phyloP scores from a whole-genome alignment of 2,888 invertebrate genomes.

The Phalangium opilio region DNA sequence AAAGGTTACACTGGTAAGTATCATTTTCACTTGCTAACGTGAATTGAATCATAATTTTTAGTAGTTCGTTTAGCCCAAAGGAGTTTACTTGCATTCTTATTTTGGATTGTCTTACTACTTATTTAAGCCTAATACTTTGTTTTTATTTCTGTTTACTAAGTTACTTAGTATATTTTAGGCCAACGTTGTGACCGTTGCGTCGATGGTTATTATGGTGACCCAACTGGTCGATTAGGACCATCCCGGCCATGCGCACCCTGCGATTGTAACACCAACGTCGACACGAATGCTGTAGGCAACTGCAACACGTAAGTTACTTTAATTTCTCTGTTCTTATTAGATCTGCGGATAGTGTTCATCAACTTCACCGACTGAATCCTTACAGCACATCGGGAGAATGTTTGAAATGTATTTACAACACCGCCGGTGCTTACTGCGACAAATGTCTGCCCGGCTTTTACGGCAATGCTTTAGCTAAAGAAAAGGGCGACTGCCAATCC shows the following conservation, averaged over 20 bases:
- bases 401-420: slow-evolving; percentile 71
- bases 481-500: slow-evolving; percentile 57
- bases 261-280: slow-evolving; percentile 42
- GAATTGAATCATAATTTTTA: no score
- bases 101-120: no score
- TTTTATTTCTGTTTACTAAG: no score
- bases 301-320: slow-evolving; percentile 49
- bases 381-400: slow-evolving; percentile 56
- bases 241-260: slow-evolving; percentile 34
- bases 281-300: slow-evolving; percentile 87
- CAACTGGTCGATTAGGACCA: slow-evolving; percentile 48
- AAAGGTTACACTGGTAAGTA: slow-evolving; percentile 58
- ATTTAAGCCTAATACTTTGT: no score
- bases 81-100: no score
- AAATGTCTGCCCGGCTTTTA: slow-evolving; percentile 81
- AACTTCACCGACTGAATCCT: background rate
- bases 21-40: no score
- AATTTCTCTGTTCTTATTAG: background rate
- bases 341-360: no score
- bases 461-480: slow-evolving; percentile 78
- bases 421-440: slow-evolving; percentile 35
- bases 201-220: slow-evolving; percentile 89
- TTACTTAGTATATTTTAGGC: slow-evolving; percentile 36
- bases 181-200: slow-evolving; percentile 80
- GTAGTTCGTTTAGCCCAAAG: no score